Evolutionary conservation across 2,888 invertebrate species (phyloP).

Genomic region (Scaptomyza tumidula): DNA sequence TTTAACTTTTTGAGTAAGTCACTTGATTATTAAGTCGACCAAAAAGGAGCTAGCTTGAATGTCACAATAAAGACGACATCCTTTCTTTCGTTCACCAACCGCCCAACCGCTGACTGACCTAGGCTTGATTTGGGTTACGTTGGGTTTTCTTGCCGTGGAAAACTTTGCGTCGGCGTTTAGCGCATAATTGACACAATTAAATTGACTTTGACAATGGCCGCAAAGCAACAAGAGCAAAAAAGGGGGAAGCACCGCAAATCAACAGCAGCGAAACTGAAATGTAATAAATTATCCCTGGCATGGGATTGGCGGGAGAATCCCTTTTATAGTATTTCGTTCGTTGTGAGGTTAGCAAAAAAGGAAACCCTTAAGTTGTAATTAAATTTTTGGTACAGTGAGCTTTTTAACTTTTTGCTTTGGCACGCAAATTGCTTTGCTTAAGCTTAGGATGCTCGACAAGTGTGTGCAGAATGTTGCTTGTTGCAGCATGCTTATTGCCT

Average conservation of each 20-base stretch:
- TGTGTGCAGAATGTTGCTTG: background rate
- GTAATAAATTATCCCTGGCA: slow-evolving; percentile 62
- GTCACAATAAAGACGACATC: slow-evolving; percentile 47
- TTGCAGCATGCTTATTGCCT: slow-evolving; percentile 25
- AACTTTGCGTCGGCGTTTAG: slow-evolving; percentile 63
- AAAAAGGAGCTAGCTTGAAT: slow-evolving; percentile 42
- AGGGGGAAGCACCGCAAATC: slow-evolving; percentile 59
- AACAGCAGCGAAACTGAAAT: slow-evolving; percentile 58
- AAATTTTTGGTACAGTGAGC: slow-evolving; percentile 46
- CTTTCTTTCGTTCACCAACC: background rate
- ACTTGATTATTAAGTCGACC: slow-evolving; percentile 67
- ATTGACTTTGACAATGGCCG: slow-evolving; percentile 74
- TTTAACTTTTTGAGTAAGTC: slow-evolving; percentile 76
- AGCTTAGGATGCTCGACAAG: slow-evolving; percentile 8
- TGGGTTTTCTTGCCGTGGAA: slow-evolving; percentile 31
- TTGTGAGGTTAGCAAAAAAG: background rate
- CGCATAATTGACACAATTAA: slow-evolving; percentile 79
- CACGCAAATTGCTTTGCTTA: slow-evolving; percentile 39
- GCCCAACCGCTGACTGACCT: slow-evolving; percentile 41
- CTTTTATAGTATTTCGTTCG: background rate
- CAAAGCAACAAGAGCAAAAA: background rate
- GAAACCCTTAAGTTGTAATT: slow-evolving; percentile 72
- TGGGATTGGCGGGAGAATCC: background rate
- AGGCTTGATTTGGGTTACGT: slow-evolving; percentile 61
- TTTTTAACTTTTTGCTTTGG: slow-evolving; percentile 18